Evolutionary conservation across 2,888 invertebrate genomes (phyloP), one percentile per base, ranked within the genome.

Genomic region (Apocheima hispidaria): DNA sequence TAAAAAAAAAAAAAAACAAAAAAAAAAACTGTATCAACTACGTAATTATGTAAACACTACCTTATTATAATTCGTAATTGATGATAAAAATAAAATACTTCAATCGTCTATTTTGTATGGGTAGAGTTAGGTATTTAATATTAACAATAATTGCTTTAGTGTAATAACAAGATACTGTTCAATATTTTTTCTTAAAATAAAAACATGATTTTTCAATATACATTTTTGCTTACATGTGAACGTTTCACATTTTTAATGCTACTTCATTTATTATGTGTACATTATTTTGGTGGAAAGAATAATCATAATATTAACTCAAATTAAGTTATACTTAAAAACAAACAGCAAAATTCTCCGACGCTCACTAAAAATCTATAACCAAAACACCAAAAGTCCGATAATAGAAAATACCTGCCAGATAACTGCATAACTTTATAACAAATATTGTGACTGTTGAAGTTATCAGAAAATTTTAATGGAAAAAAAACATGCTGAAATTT

Each of bases 291-390:
- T 18, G 18, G 12, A 30, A 18, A 30, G 18, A 9, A 16, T 38
- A 49, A 56, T 7, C 1, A 9, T 44, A 12, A 18, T 44, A 28
- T 36, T 48, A 41, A 21, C 18, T 14, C 10, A 23, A 40, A 23
- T 40, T 33, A 55, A 21, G 20, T 33, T n/a, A 18, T 14, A 57
- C 41, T 26, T 49, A 60, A 62, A 70, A 78, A 83, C 81, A 80
- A 87, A 87, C 87, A 87, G 87, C 87, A 74, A 86, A 84, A 84
- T 81, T 83, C 80, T 66, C 58, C 63, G 79, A 38, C 50, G 16
- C 30, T 38, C 21, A 48, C n/a, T 43, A 40, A 40, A 40, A 66
- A 41, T 36, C 16, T 36, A 58, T 26, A 23, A 20, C 28, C 14
- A 44, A 18, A 21, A 53, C 43, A 36, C 26, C 26, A 36, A 21